Base-by-base conservation (phyloP, 2,113 vertebrate species). In the Vanacampus margaritifer region DNA sequence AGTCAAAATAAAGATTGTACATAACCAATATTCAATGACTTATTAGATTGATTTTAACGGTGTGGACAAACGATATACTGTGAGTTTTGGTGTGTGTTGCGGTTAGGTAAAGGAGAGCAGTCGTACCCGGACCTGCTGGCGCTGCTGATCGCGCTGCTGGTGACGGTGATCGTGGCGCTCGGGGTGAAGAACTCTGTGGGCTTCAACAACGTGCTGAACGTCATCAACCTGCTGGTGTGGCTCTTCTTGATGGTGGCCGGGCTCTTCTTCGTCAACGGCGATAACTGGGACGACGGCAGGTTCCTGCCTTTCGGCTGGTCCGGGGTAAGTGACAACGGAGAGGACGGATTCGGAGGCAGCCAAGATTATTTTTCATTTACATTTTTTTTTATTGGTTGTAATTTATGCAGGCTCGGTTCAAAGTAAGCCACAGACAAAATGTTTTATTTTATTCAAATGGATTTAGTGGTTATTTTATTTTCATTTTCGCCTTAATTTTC, bases 141-240 rank as follows among this genome's bases (percentile, higher is more conserved):
- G 24, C 83, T 99, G 80, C 80, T 97, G 61, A 99, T 99, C 1
- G 95, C 95, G 0, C 76, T 97, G 68, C 74, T 97, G 13, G 96
- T 99, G 85, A 98, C 97, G 0, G 86, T 95, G 82, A 93, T 98
- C 0, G 94, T 99, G 1, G 94, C 95, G 5, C 75, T 98, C 69
- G 97, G 97, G 0, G 97, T 98, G 76, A 99, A 98, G 88, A 99
- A 99, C 75, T 99, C 97, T 0, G 95, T 99, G 79, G 95, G 96
- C 41, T 93, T 98, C 89, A 99, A 99, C 92, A 98, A 99, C 0
- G 88, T 92, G 26, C 92, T 98, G 78, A 99, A 98, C 0, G 88
- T 98, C 72, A 93, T 98, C 77, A 98, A 99, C 82, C 84, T 99
- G 85, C 87, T 92, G 0, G 97, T 98, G 39, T 98, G 96, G 97